Evolutionary conservation across 1,140 invertebrate species (phyloP), one percentile per base, ranked within the genome.

Genomic region (Pseudobourletiella spinata): DNA sequence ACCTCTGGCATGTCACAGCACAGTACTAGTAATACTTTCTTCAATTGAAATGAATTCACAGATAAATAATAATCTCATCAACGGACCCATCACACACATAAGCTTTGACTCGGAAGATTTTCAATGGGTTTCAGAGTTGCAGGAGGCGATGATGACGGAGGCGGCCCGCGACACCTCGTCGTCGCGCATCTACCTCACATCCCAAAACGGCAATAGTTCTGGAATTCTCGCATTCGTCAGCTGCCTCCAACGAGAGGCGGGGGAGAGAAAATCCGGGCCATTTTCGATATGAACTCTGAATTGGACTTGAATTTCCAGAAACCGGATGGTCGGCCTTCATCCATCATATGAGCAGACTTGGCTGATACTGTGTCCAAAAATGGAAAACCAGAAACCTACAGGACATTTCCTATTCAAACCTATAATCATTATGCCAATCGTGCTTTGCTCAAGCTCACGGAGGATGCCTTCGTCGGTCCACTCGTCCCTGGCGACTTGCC

Each of bases 401-500:
- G 65, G 15, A 16, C n/a, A 20, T 8, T 46, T 6, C 4, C 3
- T 46, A 16, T 20, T 20, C n/a, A 3, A 11, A 46, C n/a, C n/a
- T n/a, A n/a, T n/a, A n/a, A n/a, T n/a, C n/a, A n/a, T n/a, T n/a
- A n/a, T n/a, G n/a, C 4, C 3, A 22, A 46, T 8, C 6, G 3
- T 8, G n/a, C 6, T 8, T 8, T 20, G 3, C 4, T 4, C 4
- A 22, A 46, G n/a, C 35, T 39, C n/a, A 85, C 90, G 28, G 85
- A 90, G 69, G 88, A 96, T 75, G 94, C 94, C 14, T 96, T 92
- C 73, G 86, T 98, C 11, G 97, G 98, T 75, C 85, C 91, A 2
- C 71, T 94, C 46, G 85, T 83, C 2, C 82, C 92, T 68, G 93
- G 92, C 64, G 95, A 98, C 75, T 79, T 98, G 28, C 86, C 91